Evolutionary conservation across 2,113 vertebrate species (phyloP), one percentile per base, ranked within the genome.

Genomic region (Ahaetulla prasina): DNA sequence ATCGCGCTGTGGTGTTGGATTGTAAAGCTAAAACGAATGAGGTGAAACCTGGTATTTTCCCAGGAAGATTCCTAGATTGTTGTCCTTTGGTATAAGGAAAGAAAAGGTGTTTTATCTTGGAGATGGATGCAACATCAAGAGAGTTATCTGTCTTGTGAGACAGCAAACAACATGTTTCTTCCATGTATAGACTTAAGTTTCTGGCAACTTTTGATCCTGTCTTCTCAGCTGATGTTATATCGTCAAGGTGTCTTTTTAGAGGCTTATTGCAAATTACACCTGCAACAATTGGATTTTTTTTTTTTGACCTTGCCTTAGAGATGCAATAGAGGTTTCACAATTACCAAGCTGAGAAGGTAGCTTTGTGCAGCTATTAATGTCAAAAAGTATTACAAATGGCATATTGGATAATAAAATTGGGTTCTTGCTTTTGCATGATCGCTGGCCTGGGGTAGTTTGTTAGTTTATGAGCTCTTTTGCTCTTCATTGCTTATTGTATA

Each of bases 21-120:
- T 88, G 74, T n/a, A n/a, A 39, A 90, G 89, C 92, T 95, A 88
- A 68, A 92, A 22, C 53, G 54, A 91, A 3, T 8, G 52, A 68
- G 55, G 4, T 30, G 1, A 50, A 30, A 95, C 87, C 22, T 68
- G 57, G 18, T 91, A 2, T 89, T 95, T 92, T 94, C 86, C 35
- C 30, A 20, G 50, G 8, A 0, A 0, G 50, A 47, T 6, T 74
- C 84, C 90, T 85, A 92, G 92, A 87, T 54, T 22, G 39, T 86
- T 88, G 12, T 55, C n/a, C 91, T 45, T 87, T 89, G 35, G 53
- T n/a, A 4, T 12, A 63, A 45, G 93, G 50, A 54, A 86, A 60
- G 86, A 95, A 6, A 0, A 0, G 18, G 9, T 88, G 89, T 92
- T 87, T 91, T 60, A 10, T 57, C 7, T 92, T 92, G 39, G 8